Conservation (phyloP, 2,113 vertebrate species). For the Thinocorus orbignyianus region DNA sequence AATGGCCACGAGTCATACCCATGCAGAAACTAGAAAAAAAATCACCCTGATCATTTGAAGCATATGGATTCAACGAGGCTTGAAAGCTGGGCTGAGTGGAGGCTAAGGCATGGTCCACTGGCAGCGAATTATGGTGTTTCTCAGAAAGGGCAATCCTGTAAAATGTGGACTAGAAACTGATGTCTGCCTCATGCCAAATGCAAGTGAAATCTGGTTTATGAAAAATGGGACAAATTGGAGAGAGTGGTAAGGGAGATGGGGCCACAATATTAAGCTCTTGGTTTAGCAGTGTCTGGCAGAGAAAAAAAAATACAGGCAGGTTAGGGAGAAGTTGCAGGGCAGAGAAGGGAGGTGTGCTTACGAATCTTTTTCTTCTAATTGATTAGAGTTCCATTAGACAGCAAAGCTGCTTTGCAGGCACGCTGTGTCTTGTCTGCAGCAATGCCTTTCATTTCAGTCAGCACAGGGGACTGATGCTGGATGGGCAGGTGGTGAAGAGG, state of each 20-base stretch:
- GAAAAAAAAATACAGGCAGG: background rate
- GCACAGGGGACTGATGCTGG: background rate
- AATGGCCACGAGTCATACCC: background rate
- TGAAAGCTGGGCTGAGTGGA: background rate
- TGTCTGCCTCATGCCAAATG: background rate
- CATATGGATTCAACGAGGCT: background rate
- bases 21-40: background rate
- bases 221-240: background rate
- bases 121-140: fast-evolving
- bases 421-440: background rate
- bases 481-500: too few relatives aligned
- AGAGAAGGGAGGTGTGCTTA: background rate
- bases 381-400: background rate
- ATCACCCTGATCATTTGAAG: background rate
- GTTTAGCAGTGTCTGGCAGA: background rate
- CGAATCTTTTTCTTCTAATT: background rate
- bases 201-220: background rate
- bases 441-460: background rate
- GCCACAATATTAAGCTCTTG: background rate
- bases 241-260: background rate
- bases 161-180: background rate
- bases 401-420: background rate
- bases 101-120: background rate
- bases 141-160: background rate
- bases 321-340: background rate